These are phyloP conservation scores for Drosophila mulleri DNA, from an alignment of 2,888 invertebrate genomes.

Conservation along the genomic window DNA sequence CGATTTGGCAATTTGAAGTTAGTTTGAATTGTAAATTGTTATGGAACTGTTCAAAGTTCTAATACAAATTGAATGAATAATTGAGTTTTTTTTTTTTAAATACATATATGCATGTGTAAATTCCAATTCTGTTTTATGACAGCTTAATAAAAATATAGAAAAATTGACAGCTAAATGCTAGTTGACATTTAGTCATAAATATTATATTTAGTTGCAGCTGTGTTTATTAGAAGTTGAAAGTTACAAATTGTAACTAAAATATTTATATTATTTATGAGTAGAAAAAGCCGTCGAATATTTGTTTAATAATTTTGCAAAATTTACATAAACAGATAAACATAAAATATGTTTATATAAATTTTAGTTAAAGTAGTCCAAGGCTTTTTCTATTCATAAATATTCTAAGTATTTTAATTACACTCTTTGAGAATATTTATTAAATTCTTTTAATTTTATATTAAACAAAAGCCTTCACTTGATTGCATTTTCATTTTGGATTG, in stretches of 20 bases:
- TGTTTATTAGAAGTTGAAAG: no score
- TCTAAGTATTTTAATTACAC: no score
- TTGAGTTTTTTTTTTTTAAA: neutral
- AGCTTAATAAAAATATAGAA: neutral
- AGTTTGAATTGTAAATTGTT: conserved; percentile 44
- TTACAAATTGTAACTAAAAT: neutral
- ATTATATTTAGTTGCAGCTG: neutral
- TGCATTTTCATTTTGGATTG: conserved; percentile 40
- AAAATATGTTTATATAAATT: no score
- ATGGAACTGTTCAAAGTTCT: conserved; percentile 21
- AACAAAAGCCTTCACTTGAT: neutral
- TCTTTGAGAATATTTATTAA: no score
- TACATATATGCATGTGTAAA: neutral
- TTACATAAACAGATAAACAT: no score
- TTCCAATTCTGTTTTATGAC: neutral
- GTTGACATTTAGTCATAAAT: conserved; percentile 3
- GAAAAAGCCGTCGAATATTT: neutral
- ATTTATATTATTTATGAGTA: no score
- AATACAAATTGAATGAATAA: conserved; percentile 1
- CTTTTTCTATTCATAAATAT: no score
- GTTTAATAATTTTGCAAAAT: no score
- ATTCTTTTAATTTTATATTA: neutral
- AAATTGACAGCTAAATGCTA: conserved; percentile 1
- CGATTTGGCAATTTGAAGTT: conserved; percentile 40
- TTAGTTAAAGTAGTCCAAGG: no score